Base-by-base conservation (phyloP, 2,797 vertebrate species). In the Chelon auratus region DNA sequence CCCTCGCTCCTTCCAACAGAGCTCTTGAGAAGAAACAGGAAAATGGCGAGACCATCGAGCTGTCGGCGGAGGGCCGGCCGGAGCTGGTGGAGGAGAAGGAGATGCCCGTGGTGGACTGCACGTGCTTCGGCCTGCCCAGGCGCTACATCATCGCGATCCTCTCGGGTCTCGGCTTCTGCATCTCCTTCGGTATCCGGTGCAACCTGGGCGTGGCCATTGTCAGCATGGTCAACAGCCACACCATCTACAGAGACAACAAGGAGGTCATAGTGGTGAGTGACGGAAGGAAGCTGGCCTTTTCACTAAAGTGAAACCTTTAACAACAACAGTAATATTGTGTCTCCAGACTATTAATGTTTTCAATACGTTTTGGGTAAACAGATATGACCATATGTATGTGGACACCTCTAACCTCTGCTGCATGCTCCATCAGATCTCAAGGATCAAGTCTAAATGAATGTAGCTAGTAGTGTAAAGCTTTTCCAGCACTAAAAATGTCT, bases 151-250 rank as follows among this genome's bases (percentile, higher is more conserved):
- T 98, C 45, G 97, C 97, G 85, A 94, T 98, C 75, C 96, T 98
- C 77, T 97, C 96, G 0, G 97, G 96, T 3, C 86, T 98, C 13
- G 97, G 97, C 11, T 98, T 98, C 93, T 98, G 97, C 86, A 98
- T 98, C 93, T 97, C 96, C 76, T 98, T 98, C 4, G 97, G 97
- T 13, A 98, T 98, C 92, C 94, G 97, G 52, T 98, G 97, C 87
- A 98, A 98, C 91, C 89, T 98, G 84, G 97, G 97, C 0, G 97
- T 98, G 84, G 97, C 97, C 90, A 96, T 97, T 10, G 97, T 98
- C 73, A 97, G 97, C 93, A 98, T 98, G 97, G 97, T 98, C 86
- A 98, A 97, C 80, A 96, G 96, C 84, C 97, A 97, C 88, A 97
- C 96, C 0, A 83, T 96, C 70, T 95, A 84, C 64, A 93, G 87